These are phyloP conservation scores for Discoglossus pictus DNA, from an alignment of 2,797 vertebrate species.

Conservation along the genomic window DNA sequence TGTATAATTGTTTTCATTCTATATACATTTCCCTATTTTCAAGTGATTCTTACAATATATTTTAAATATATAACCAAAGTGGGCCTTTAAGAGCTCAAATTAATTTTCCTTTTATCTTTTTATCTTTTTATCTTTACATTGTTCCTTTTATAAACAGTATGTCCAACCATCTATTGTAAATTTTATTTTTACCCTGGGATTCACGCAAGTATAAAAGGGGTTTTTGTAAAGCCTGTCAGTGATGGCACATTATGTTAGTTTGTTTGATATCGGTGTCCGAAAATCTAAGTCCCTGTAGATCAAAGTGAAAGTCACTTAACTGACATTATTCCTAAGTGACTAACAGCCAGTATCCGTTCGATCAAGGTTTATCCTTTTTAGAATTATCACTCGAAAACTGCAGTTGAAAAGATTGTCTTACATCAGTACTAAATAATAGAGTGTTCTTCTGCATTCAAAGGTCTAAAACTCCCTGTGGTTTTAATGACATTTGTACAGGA, in stretches of 20 bases:
- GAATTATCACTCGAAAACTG: slow-evolving; percentile 62
- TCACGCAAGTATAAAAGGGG: slow-evolving; percentile 22
- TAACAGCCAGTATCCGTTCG: slow-evolving; percentile 58
- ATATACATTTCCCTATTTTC: no score
- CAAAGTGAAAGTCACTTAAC: slow-evolving; percentile 62
- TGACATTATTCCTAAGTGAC: slow-evolving; percentile 53
- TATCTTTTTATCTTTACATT: no score
- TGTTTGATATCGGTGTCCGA: slow-evolving; percentile 55
- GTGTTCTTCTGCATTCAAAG: slow-evolving; percentile 58
- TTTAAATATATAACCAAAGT: no score
- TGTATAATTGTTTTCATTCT: no score
- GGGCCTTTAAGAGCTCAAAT: no score
- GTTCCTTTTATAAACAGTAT: no score
- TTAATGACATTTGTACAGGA: slow-evolving; percentile 66
- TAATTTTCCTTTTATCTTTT: no score
- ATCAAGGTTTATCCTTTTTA: slow-evolving; percentile 58
- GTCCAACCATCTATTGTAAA: neutral
- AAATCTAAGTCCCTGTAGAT: slow-evolving; percentile 53
- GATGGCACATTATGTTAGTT: slow-evolving; percentile 35
- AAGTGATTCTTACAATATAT: no score
- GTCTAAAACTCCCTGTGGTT: slow-evolving; percentile 61
- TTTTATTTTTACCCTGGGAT: slow-evolving; percentile 7
- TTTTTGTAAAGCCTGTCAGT: slow-evolving; percentile 32
- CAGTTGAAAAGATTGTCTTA: slow-evolving; percentile 67
- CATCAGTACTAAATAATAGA: slow-evolving; percentile 65